phyloP scores from a whole-genome alignment of 2,797 vertebrate species.

The Phataginus tricuspis region DNA sequence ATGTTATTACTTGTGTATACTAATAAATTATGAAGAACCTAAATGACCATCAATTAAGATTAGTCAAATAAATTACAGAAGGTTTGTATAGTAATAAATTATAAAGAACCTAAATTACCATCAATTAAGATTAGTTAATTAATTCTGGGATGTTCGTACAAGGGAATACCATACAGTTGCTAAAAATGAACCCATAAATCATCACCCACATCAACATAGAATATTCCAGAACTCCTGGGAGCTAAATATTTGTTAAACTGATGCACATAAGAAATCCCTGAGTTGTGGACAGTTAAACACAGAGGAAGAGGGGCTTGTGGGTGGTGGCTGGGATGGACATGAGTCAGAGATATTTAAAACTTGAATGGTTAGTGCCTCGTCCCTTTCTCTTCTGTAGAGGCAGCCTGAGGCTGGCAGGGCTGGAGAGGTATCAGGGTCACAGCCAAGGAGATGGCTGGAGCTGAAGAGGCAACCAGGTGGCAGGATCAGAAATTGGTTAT shows the following conservation, averaged over 20 bases:
- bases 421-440: not conserved
- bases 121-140: constrained; percentile 22
- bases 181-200: constrained; percentile 54
- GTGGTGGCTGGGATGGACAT: not conserved
- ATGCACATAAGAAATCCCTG: constrained; percentile 1
- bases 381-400: not conserved
- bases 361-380: not conserved
- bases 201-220: constrained; percentile 37
- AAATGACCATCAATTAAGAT: constrained; percentile 49
- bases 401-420: not conserved
- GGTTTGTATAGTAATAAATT: constrained; percentile 41
- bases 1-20: constrained; percentile 18
- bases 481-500: constrained; percentile 12
- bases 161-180: constrained; percentile 33
- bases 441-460: not conserved
- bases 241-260: constrained; percentile 17
- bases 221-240: not conserved
- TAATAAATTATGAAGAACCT: constrained; percentile 41
- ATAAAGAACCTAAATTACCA: constrained; percentile 42
- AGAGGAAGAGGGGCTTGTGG: not conserved
- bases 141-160: not conserved
- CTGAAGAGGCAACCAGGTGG: not conserved
- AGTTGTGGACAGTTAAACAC: not conserved
- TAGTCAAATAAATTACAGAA: not conserved
- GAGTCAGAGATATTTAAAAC: not conserved